Conservation (phyloP, 2,113 vertebrate species). For the Nothobranchius kuhntae region DNA sequence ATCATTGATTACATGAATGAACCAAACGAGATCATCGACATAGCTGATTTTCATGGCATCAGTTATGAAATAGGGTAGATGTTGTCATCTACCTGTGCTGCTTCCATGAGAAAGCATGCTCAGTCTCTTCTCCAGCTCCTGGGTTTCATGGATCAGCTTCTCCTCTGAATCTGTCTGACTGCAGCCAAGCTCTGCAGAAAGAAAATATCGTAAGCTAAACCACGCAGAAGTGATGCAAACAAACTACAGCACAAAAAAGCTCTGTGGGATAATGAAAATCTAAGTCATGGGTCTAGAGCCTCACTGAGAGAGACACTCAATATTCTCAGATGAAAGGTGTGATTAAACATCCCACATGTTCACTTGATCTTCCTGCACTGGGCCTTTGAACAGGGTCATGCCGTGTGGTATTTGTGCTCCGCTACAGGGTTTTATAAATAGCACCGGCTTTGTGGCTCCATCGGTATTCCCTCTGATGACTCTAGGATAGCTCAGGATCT, state of each 20-base stretch:
- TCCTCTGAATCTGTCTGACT: constrained; percentile 82
- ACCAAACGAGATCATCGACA: constrained; percentile 5
- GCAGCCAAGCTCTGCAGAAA: constrained; percentile 76
- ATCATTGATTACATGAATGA: constrained; percentile 15
- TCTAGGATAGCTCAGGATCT: constrained; percentile 20
- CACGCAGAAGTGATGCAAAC: background rate
- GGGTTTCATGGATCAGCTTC: constrained; percentile 85
- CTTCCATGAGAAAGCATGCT: constrained; percentile 88
- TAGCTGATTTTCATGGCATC: background rate
- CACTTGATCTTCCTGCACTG: constrained; percentile 4
- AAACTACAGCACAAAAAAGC: background rate
- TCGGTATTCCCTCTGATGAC: constrained; percentile 39
- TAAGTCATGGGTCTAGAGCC: background rate
- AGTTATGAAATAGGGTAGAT: constrained; percentile 1
- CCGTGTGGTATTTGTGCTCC: constrained; percentile 56
- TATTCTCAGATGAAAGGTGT: background rate
- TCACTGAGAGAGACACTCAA: background rate
- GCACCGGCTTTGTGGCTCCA: constrained; percentile 45
- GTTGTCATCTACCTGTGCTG: constrained; percentile 82
- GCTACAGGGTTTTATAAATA: constrained; percentile 72
- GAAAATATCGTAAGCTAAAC: background rate
- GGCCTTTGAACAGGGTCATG: constrained; percentile 40
- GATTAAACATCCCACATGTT: background rate
- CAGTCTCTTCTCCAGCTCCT: constrained; percentile 91
- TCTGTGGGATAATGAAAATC: constrained; percentile 17